Base-by-base conservation (phyloP, 2,888 invertebrate genomes). In the Ctenicera cuprea region DNA sequence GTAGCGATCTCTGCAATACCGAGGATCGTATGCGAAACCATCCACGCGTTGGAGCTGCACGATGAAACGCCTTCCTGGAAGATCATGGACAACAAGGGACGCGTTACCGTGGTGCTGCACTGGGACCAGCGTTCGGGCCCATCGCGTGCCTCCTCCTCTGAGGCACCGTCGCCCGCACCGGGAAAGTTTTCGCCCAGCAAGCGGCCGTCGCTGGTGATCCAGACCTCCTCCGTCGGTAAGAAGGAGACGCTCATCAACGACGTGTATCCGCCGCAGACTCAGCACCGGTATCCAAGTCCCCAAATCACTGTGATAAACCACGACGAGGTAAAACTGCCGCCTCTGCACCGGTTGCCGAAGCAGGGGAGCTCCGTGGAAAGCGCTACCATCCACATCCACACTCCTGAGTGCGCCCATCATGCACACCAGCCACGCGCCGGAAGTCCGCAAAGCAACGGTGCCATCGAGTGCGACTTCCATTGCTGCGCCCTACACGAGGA, bases 51-150 rank as follows among this genome's bases (percentile, higher is more conserved):
- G 90, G 96, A 97, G 89, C 90, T 97, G 87, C 96, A 96, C 90
- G 95, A 96, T 94, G 96, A 97, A 89, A 96, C 96, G 87, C 97
- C 97, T 87, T 96, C 96, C 89, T 97, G 97, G 97, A 97, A 97
- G 90, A 97, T 97, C 90, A 97, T 97, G 96, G 97, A 97, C 93
- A 96, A 96, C 92, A 96, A 96, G 91, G 97, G 97, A 88, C 94
- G 96, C 88, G 95, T 97, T 90, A 97, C 97, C 85, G 96, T 97
- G 90, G 97, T 97, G 87, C 90, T 97, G 88, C 96, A 97, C 89
- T 97, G 97, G 97, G 97, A 97, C 91, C 96, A 96, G 90, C 93
- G 95, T 83, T 93, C 91, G 88, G 91, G 90, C 84, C 88, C 86
- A 72, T 85, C 87, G 77, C 87, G 87, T 81, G 86, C 89, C 80